Evolutionary conservation across 2,888 invertebrate genomes (phyloP), one percentile per base, ranked within the genome.

Genomic region (Nomada fabriciana): DNA sequence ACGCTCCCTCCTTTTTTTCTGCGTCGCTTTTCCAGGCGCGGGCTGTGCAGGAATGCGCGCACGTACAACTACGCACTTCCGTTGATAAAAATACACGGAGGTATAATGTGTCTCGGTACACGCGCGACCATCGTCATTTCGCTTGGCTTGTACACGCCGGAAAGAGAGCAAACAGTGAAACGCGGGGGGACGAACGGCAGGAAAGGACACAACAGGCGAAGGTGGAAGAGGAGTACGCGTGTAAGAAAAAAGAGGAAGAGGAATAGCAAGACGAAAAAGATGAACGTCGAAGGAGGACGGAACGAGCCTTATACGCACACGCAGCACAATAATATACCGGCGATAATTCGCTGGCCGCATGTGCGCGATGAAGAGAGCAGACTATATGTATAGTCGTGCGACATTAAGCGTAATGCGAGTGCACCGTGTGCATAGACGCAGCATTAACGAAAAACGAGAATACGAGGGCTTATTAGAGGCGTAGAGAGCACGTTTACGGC

Each of bases 41-140:
- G 78, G 82, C 80, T 87, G 84, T 80, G 76, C 79, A 89, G 90
- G 92, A 93, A 93, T 92, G 93, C 90, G 90, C 91, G 89, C 88
- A 92, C 91, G 89, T 90, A 90, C 91, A 91, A 91, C 93, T 91
- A 93, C 93, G 93, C 93, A 93, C 92, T 93, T 93, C 93, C 93
- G 93, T 92, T 92, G 93, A 93, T 93, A 93, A 93, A 93, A 93
- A 93, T 93, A 93, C 91, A 89, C 91, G 89, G 50, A 70, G 88
- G 91, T 88, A 89, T 90, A 90, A 90, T 88, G 90, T 91, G 88
- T 89, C 90, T 89, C 87, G 87, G 90, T 88, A 89, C 90, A 86
- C 87, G 86, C 90, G 85, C 86, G 85, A 83, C 70, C 80, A 55
- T 80, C 88, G 89, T 87, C 88, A 87, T 85, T 88, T 88, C 79